Base-by-base conservation (phyloP, 1,140 invertebrate species). In the Akabosia matsudoensis region DNA sequence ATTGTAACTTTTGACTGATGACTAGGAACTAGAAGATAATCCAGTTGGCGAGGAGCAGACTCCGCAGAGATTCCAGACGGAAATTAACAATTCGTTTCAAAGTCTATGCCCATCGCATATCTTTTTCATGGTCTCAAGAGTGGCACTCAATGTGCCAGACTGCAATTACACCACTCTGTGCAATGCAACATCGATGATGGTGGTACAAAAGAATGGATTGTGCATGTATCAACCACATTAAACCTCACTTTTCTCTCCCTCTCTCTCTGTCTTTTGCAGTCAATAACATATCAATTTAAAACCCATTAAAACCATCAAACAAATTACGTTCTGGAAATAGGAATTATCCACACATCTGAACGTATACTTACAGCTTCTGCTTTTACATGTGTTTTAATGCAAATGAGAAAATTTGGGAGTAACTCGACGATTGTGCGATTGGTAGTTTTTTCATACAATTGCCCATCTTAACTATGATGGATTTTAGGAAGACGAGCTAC, bases 261-360 rank as follows among this genome's bases (percentile, higher is more conserved):
- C n/a, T n/a, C n/a, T n/a, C n/a, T n/a, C n/a, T n/a, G n/a, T n/a
- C 24, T 61, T 61, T 61, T 61, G 54, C 54, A 61, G 54, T 61
- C 54, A 61, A 61, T 61, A 61, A 61, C 54, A 61, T 61, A 61
- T 61, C 54, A 61, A 61, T 61, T 61, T 61, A 61, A 61, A 61
- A 61, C 13, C 54, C 54, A 61, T 61, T 61, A 61, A 61, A 61
- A 61, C 24, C 54, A 61, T 61, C 54, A 61, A 22, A 61, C 54
- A 61, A 61, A 61, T 61, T 61, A 61, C 54, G 24, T 61, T 61
- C 54, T 61, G 54, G 54, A 61, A 61, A 24, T 61, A 61, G 54
- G 24, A 61, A 61, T 61, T 61, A 61, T 61, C 54, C 54, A 61
- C 54, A 61, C 54, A 61, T 24, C 13, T 22, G 54, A 61, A 61